Conservation (phyloP, 2,113 vertebrate genomes). For the Equus przewalskii region DNA sequence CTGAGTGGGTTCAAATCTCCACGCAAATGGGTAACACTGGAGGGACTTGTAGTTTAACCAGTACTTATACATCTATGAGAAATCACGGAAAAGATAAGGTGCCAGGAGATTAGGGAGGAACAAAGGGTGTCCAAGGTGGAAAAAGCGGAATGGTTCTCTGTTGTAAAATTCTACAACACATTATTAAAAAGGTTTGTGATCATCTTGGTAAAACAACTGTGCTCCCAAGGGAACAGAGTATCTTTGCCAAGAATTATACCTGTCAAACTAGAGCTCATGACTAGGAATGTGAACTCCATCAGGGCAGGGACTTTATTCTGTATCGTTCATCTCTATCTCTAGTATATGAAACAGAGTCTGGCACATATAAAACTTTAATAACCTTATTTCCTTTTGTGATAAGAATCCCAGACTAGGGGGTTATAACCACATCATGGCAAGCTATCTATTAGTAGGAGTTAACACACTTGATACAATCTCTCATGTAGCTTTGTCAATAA, state of each 20-base stretch:
- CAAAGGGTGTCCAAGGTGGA: neutral
- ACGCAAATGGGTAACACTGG: neutral
- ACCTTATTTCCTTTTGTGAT: neutral
- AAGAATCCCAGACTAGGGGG: neutral
- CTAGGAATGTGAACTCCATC: neutral
- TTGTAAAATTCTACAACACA: neutral
- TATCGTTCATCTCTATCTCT: neutral
- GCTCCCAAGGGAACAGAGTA: neutral
- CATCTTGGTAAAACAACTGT: neutral
- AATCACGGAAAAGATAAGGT: slow-evolving; percentile 7
- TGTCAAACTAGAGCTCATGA: neutral
- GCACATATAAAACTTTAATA: neutral
- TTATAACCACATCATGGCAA: neutral
- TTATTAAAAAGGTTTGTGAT: slow-evolving; percentile 3
- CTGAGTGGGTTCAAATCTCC: neutral
- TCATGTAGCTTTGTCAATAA: neutral
- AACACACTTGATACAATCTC: neutral
- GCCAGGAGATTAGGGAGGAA: neutral
- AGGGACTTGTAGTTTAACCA: neutral
- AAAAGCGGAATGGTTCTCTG: neutral
- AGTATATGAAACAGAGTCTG: neutral
- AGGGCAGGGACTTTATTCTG: neutral
- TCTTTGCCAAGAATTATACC: neutral
- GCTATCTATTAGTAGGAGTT: neutral
- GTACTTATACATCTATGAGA: neutral